Conservation (phyloP, 2,888 invertebrate genomes). For the Seira musarum region DNA sequence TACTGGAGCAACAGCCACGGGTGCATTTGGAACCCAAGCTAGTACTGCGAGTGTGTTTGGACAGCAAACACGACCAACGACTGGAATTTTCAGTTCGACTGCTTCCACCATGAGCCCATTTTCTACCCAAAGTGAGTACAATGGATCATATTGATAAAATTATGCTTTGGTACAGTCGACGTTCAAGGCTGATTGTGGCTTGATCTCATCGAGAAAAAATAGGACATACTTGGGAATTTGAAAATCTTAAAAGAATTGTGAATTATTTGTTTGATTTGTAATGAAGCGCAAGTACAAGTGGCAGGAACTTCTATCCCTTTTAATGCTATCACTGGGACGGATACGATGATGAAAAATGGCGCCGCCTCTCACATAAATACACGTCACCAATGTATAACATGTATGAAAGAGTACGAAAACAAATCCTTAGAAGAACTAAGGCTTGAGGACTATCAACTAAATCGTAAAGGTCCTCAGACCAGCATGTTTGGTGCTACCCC, state of each 20-base stretch:
- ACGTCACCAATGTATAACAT: constrained; percentile 96
- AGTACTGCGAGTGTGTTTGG: constrained; percentile 61
- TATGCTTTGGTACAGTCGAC: not conserved
- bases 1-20: constrained; percentile 38
- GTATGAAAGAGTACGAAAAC: constrained; percentile 97
- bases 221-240: no score
- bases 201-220: no score
- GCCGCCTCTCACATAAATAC: constrained; percentile 89
- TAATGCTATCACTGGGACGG: constrained; percentile 80
- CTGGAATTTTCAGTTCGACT: constrained; percentile 37
- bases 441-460: constrained; percentile 92
- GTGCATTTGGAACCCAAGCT: constrained; percentile 58
- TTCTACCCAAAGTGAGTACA: constrained; percentile 24
- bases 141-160: not conserved
- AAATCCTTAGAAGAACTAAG: constrained; percentile 97
- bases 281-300: constrained; percentile 43
- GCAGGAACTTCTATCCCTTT: constrained; percentile 68
- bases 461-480: constrained; percentile 83
- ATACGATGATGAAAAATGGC: constrained; percentile 92
- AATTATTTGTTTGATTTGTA: not conserved
- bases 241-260: not conserved
- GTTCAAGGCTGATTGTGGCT: no score
- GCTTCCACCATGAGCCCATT: constrained; percentile 26
- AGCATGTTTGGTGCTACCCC: constrained; percentile 74
- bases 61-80: constrained; percentile 33